Conservation (phyloP, 2,797 vertebrate species). For the Chaetodon trifasciatus region DNA sequence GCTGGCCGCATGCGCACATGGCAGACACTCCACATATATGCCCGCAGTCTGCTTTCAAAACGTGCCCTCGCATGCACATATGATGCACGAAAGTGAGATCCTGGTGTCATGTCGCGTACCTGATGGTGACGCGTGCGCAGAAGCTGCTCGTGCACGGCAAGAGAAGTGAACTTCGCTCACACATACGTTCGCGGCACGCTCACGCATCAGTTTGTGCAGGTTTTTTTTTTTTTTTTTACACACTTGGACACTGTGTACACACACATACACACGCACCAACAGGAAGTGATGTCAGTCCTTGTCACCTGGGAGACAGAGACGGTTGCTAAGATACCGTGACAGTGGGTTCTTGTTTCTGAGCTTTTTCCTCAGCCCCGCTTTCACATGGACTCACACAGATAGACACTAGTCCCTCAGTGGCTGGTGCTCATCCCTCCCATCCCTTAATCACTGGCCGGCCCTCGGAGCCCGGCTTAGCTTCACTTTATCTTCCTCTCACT, state of each 20-base stretch:
- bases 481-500: slow-evolving; percentile 49
- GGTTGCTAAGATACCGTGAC: slow-evolving; percentile 89
- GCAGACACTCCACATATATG: slow-evolving; percentile 47
- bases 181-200: neutral
- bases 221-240: neutral
- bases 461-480: slow-evolving; percentile 56
- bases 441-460: slow-evolving; percentile 71
- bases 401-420: slow-evolving; percentile 80
- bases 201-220: slow-evolving; percentile 15
- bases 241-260: slow-evolving; percentile 49
- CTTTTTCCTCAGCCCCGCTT: slow-evolving; percentile 67
- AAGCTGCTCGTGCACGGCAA: neutral
- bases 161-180: slow-evolving; percentile 33
- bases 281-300: slow-evolving; percentile 87
- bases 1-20: slow-evolving; percentile 72
- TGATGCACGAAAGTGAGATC: slow-evolving; percentile 15
- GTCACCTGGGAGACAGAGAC: slow-evolving; percentile 87
- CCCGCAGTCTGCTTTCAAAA: slow-evolving; percentile 48
- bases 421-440: slow-evolving; percentile 70
- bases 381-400: slow-evolving; percentile 78
- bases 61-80: neutral
- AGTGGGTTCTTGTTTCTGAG: slow-evolving; percentile 86
- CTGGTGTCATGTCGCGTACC: neutral
- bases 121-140: neutral
- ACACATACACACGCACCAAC: slow-evolving; percentile 73